A percentile compares a stretch with the other conserved stretches of the same genome.
phyloP scores from a whole-genome alignment of 2,113 vertebrate species.

The Labrus mixtus region DNA sequence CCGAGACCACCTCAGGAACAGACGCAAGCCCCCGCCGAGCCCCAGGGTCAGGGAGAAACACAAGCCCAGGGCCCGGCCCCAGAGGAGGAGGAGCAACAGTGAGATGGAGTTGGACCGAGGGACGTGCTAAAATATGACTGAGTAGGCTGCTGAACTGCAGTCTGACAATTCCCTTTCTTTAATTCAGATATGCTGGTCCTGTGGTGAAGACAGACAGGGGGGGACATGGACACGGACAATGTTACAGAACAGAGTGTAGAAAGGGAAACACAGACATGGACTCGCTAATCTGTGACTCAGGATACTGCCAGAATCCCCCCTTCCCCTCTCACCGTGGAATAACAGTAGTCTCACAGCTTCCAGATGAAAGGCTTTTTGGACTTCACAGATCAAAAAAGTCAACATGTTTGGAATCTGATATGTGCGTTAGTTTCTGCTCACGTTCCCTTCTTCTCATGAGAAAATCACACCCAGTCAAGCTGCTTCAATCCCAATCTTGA shows the following conservation, averaged over 20 bases:
- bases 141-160: slow-evolving; percentile 38
- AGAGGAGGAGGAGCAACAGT: slow-evolving; percentile 70
- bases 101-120: slow-evolving; percentile 37
- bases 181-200: slow-evolving; percentile 46
- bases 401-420: slow-evolving; percentile 35
- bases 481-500: slow-evolving; percentile 36
- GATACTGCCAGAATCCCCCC: slow-evolving; percentile 59
- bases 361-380: slow-evolving; percentile 43
- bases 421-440: slow-evolving; percentile 43
- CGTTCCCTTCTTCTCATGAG: slow-evolving; percentile 1
- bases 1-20: slow-evolving; percentile 74
- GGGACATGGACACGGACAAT: slow-evolving; percentile 16
- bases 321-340: slow-evolving; percentile 41
- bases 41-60: slow-evolving; percentile 55
- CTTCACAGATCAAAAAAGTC: slow-evolving; percentile 26
- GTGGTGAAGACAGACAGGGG: slow-evolving; percentile 13
- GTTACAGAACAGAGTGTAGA: slow-evolving; percentile 18
- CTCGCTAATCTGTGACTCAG: slow-evolving; percentile 70
- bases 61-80: slow-evolving; percentile 40
- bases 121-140: slow-evolving; percentile 19
- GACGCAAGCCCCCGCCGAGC: slow-evolving; percentile 43
- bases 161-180: slow-evolving; percentile 38
- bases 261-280: slow-evolving; percentile 50
- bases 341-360: slow-evolving; percentile 20
- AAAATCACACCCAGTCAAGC: slow-evolving; percentile 17